Evolutionary conservation across 2,888 invertebrate genomes (phyloP), one percentile per base, ranked within the genome.

Genomic region (Rhogogaster chlorosoma): DNA sequence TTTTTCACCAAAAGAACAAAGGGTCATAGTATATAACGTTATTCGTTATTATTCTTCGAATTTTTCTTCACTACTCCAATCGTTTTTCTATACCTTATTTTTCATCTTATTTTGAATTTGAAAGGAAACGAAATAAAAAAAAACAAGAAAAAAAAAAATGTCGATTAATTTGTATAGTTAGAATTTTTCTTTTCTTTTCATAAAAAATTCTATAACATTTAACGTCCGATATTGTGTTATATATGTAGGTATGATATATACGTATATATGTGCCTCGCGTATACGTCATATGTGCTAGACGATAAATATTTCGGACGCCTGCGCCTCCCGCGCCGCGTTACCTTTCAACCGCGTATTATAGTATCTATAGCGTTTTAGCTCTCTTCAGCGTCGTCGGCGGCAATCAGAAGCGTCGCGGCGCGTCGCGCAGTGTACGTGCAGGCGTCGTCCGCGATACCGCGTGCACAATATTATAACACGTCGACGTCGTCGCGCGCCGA

Each of bases 351-450:
- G 53, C 53, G 53, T 53, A 53, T 53, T 53, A 45, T 53, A 53
- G 53, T 53, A 53, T 53, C 53, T 53, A 53, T n/a, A 53, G 26
- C 49, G 49, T 49, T 73, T 29, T 73, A 0, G 18, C 70, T 38
- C 67, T 70, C 42, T n/a, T 42, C 71, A 42, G 42, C 73, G 73
- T 22, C 70, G 36, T 53, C 78, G 53, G 29, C 61, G 80, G 61
- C 61, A 80, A 80, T 80, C 80, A 80, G 38, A 57, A 61, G 80
- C 80, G 80, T 80, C 80, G 78, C 78, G 78, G 29, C 78, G 78
- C 78, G 29, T 57, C 57, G 61, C 80, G 57, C 80, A 80, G 80
- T 80, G 22, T 61, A 57, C 80, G 80, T 80, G 61, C 57, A 80
- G 38, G 80, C 80, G 80, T 80, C 80, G 80, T 80, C n/a, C 80